Evolutionary conservation across 1,140 invertebrate genomes (phyloP).

Genomic region (Drosophila subobscura): DNA sequence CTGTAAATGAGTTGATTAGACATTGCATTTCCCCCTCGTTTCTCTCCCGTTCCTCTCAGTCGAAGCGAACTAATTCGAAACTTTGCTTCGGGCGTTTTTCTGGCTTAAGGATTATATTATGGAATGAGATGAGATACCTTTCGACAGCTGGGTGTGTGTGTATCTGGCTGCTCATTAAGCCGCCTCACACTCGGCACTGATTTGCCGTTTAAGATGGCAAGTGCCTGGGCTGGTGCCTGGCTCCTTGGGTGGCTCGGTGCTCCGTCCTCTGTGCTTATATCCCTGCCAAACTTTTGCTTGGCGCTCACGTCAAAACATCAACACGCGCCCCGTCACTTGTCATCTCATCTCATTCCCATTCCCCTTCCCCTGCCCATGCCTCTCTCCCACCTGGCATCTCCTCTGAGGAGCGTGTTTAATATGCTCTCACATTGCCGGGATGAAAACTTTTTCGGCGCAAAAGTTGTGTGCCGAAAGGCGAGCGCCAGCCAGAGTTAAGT

Average conservation of each 20-base stretch:
- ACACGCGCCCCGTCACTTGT: constrained; percentile 63
- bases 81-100: constrained; percentile 38
- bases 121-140: not conserved
- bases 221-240: too few relatives aligned
- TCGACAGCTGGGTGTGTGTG: not conserved
- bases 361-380: not conserved
- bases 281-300: constrained; percentile 63
- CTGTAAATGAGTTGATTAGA: constrained; percentile 75
- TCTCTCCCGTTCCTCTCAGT: too few relatives aligned
- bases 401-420: constrained; percentile 62
- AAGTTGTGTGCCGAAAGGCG: constrained; percentile 50
- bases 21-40: not conserved
- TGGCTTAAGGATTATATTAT: not conserved
- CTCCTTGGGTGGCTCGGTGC: too few relatives aligned
- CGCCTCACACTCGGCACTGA: constrained; percentile 55
- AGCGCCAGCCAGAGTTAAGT: constrained; percentile 62
- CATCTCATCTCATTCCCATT: constrained; percentile 10
- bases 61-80: constrained; percentile 22
- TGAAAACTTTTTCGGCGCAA: constrained; percentile 65
- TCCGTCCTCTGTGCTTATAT: constrained; percentile 17
- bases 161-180: constrained; percentile 65
- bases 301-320: constrained; percentile 79
- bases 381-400: too few relatives aligned
- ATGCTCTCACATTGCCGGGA: constrained; percentile 70
- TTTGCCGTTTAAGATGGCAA: constrained; percentile 60